Percentiles rank a stretch among this genome's conserved stretches.
phyloP scores from a whole-genome alignment of 2,797 vertebrate species.

The Gastrophryne carolinensis region DNA sequence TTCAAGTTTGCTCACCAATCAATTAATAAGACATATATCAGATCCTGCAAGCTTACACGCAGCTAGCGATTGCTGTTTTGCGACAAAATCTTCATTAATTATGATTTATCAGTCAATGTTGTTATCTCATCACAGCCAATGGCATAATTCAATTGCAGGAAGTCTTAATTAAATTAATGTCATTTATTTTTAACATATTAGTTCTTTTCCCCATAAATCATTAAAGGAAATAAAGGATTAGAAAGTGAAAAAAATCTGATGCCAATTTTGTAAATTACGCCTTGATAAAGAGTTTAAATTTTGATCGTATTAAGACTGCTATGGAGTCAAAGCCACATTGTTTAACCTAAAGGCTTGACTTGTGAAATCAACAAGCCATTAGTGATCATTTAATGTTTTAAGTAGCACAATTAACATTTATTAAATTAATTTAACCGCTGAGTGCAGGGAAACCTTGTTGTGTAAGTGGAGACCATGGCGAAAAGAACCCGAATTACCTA shows the following conservation, averaged over 20 bases:
- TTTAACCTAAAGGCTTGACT: slow-evolving; percentile 44
- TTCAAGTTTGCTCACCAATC: background rate
- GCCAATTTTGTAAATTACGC: slow-evolving; percentile 21
- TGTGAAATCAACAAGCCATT: slow-evolving; percentile 52
- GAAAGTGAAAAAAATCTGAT: background rate
- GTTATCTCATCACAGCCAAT: slow-evolving; percentile 30
- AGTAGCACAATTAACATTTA: slow-evolving; percentile 52
- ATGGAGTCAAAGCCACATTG: slow-evolving; percentile 49
- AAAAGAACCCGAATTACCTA: slow-evolving; percentile 33
- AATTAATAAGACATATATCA: background rate
- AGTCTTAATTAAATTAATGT: slow-evolving; percentile 41
- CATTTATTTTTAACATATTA: slow-evolving; percentile 37
- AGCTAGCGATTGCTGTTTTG: background rate
- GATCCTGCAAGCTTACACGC: background rate
- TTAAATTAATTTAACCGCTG: slow-evolving; percentile 46
- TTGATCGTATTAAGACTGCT: slow-evolving; percentile 33
- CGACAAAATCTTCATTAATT: slow-evolving; percentile 33
- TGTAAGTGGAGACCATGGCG: slow-evolving; percentile 23
- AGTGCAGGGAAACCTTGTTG: slow-evolving; percentile 33
- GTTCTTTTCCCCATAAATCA: slow-evolving; percentile 32
- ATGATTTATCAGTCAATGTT: slow-evolving; percentile 26
- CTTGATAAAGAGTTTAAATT: slow-evolving; percentile 37
- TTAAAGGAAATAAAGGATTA: background rate
- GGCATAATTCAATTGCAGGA: slow-evolving; percentile 17
- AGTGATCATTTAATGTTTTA: slow-evolving; percentile 51